phyloP scores from a whole-genome alignment of 2,888 invertebrate species.

The Tyria jacobaeae region DNA sequence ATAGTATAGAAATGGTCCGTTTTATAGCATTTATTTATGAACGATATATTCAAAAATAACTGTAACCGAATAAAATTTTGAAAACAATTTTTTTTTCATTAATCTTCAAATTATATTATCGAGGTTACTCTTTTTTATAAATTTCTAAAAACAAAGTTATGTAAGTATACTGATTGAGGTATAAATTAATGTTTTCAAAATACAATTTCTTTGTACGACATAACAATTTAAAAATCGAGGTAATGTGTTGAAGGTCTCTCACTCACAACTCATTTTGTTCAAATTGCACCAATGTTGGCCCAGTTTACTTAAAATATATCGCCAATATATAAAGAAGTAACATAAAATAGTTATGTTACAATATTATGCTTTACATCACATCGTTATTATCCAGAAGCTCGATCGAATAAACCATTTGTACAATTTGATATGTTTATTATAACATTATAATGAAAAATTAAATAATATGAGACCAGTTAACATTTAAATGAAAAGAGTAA shows the following conservation, averaged over 20 bases:
- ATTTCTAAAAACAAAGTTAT: no score
- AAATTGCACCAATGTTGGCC: not conserved
- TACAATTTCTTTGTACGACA: no score
- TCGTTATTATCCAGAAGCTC: constrained; percentile 55
- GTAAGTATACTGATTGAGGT: no score
- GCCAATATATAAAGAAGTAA: constrained; percentile 22
- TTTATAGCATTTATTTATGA: constrained; percentile 37
- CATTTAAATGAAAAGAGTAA: no score
- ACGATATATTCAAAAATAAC: constrained; percentile 26
- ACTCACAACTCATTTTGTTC: no score
- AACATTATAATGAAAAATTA: not conserved
- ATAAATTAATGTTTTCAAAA: no score
- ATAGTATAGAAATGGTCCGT: constrained; percentile 20
- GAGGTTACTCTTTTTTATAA: no score
- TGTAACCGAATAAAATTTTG: not conserved
- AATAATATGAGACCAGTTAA: not conserved
- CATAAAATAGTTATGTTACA: constrained; percentile 19
- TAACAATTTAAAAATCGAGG: no score
- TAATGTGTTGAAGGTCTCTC: no score
- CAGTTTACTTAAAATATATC: constrained; percentile 26
- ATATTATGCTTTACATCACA: constrained; percentile 33
- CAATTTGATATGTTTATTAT: constrained; percentile 67
- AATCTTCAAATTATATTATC: not conserved
- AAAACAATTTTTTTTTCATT: not conserved
- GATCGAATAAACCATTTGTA: constrained; percentile 61